A percentile compares a stretch with the other conserved stretches of the same genome.
Conservation (phyloP, 2,797 vertebrate genomes). For the Toxotes lorentzi region DNA sequence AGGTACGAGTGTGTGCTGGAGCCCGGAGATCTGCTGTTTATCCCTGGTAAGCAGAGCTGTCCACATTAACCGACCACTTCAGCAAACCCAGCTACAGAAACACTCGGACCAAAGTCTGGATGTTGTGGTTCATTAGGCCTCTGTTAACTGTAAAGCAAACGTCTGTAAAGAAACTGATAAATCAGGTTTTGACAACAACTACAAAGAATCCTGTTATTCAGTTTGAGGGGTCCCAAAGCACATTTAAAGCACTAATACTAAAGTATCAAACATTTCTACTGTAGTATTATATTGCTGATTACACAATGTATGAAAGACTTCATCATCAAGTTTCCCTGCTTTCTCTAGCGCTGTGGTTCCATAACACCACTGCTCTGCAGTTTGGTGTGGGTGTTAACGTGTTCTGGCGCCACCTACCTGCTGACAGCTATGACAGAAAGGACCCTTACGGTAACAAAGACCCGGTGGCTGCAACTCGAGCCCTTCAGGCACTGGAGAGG, state of each 20-base stretch:
- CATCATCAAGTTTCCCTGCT: neutral
- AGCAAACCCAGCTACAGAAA: neutral
- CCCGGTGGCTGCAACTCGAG: constrained; percentile 88
- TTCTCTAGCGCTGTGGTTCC: constrained; percentile 94
- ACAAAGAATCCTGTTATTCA: neutral
- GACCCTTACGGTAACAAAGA: constrained; percentile 97
- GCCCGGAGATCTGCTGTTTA: constrained; percentile 94
- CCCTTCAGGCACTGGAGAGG: constrained; percentile 89
- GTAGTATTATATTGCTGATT: neutral
- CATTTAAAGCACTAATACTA: neutral
- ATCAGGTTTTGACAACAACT: neutral
- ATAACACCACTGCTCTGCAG: constrained; percentile 93
- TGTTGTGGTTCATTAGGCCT: neutral
- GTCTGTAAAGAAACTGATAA: neutral
- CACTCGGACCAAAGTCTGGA: neutral
- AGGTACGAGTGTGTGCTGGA: constrained; percentile 91
- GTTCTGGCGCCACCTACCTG: constrained; percentile 94
- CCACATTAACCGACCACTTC: too few species aligned
- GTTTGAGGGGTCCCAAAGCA: neutral
- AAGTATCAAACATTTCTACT: neutral
- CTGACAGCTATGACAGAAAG: constrained; percentile 91
- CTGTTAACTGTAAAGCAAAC: neutral
- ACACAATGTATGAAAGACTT: neutral
- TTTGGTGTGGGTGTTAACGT: constrained; percentile 95
- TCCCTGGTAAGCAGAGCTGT: constrained; percentile 88